Base-by-base conservation (phyloP, 2,888 invertebrate genomes). In the Didymodactylos carnosus region DNA sequence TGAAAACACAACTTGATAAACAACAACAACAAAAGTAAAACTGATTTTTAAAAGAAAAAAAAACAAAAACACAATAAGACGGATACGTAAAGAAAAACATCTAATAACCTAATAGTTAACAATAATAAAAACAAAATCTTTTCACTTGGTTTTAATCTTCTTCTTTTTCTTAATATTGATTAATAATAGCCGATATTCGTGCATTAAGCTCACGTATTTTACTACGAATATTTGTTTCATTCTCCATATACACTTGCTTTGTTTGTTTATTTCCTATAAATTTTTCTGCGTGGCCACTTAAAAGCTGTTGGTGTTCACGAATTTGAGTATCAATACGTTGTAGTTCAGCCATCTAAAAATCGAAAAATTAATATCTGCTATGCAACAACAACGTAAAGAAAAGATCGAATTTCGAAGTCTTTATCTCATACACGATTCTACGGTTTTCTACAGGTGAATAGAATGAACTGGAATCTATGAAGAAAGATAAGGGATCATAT, bases 201-300 rank as follows among this genome's bases (percentile, higher is more conserved):
- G 35, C 7, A 62, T 19, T 35, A 46, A 83, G 78, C 62, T 88
- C 88, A 73, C 86, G 86, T 76, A 87, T 86, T 80, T 88, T 88
- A 78, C 85, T 85, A 40, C 83, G 82, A 46, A 87, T 84, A 29
- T 81, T 82, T 71, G 84, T 81, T 78, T 88, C 88, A 23, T 84
- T 83, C 53, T 88, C 88, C 49, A 88, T 80, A 79, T 88, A 88
- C 77, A 85, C 86, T 75, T 85, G 85, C 76, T 87, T 86, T 71
- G 83, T 83, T 77, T 88, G 84, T 81, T 88, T 88, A 14, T 86
- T 87, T 7, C 85, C 83, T 27, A 88, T 86, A 51, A 88, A 81
- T 79, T 87, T 87, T 77, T 88, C 88, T n/a, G 87, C 85, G 76
- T 85, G 84, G 25, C 85, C 80, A 27, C 84, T 83, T n/a, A 62